These are phyloP conservation scores for Cheilosia impressa DNA, from an alignment of 2,888 invertebrate species.

Conservation along the genomic window DNA sequence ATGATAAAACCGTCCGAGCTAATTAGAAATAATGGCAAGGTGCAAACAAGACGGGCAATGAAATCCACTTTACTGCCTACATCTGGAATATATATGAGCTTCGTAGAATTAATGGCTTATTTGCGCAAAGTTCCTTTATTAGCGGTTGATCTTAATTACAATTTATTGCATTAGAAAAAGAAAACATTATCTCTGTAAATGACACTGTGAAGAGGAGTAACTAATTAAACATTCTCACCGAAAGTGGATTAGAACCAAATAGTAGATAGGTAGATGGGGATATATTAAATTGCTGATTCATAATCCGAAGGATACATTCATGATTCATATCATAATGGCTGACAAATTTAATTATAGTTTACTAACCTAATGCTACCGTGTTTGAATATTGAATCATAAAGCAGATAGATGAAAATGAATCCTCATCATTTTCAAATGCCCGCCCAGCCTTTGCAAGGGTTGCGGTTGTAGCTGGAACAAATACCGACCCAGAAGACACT, in stretches of 20 bases:
- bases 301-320: no score
- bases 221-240: slow-evolving; percentile 42
- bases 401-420: no score
- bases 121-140: slow-evolving; percentile 69
- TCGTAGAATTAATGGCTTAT: slow-evolving; percentile 67
- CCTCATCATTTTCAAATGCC: no score
- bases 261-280: no score
- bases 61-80: slow-evolving; percentile 73
- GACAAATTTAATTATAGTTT: no score
- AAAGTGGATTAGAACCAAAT: slow-evolving; percentile 8
- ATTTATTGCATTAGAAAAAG: slow-evolving; percentile 54
- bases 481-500: no score
- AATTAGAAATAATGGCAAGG: slow-evolving; percentile 74
- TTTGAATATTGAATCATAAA: no score
- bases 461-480: no score
- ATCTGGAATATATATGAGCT: slow-evolving; percentile 71
- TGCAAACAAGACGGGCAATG: slow-evolving; percentile 75
- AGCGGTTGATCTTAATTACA: slow-evolving; percentile 70
- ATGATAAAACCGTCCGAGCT: slow-evolving; percentile 70
- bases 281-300: not conserved
- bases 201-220: slow-evolving; percentile 1
- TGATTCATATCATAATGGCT: no score
- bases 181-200: slow-evolving; percentile 2
- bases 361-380: no score
- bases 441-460: no score